Base-by-base conservation (phyloP, 2,797 vertebrate species). In the Carapus acus region DNA sequence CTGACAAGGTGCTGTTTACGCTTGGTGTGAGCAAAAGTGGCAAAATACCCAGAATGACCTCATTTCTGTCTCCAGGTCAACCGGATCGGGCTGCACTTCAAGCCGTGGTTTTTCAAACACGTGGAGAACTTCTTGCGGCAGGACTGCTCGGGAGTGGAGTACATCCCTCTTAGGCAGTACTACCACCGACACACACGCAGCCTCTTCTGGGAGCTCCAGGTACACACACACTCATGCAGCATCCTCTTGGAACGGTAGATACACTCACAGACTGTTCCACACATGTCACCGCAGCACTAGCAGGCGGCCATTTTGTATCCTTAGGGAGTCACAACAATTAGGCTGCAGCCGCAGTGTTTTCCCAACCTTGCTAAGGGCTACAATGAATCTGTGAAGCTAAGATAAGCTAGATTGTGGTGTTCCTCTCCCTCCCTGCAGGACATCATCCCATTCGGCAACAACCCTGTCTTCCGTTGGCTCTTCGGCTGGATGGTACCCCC, bases 401-500 rank as follows among this genome's bases (percentile, higher is more conserved):
- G n/a, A n/a, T n/a, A 27, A 27, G 24, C 24, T 9, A 27, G 5
- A 27, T 27, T 27, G 24, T 27, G 24, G 13, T 43, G 1, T 58
- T 8, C 52, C n/a, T 62, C 11, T 51, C 15, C 20, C 36, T 62
- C 37, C 31, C 36, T 61, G 4, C 70, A 99, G 96, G 96, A 98
- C 37, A 99, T 99, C 17, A 98, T 99, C 74, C 96, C 95, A 2
- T 99, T 98, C 4, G 96, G 96, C 54, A 98, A 99, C 77, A 92
- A 96, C 75, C 89, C 90, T 0, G 7, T 92, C 58, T 99, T 99
- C 70, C 93, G 96, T 45, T 96, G 91, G 82, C 69, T 96, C 17
- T 94, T 98, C 14, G 96, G 96, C 14, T 99, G 96, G 96, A 93
- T 99, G 94, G 94, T 97, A 37, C 96, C 96, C 56, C 96, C 96